Percentiles rank a stretch among this genome's conserved stretches.
These are phyloP conservation scores for Arvicola amphibius DNA, from an alignment of 2,797 vertebrate species.

Conservation along the genomic window DNA sequence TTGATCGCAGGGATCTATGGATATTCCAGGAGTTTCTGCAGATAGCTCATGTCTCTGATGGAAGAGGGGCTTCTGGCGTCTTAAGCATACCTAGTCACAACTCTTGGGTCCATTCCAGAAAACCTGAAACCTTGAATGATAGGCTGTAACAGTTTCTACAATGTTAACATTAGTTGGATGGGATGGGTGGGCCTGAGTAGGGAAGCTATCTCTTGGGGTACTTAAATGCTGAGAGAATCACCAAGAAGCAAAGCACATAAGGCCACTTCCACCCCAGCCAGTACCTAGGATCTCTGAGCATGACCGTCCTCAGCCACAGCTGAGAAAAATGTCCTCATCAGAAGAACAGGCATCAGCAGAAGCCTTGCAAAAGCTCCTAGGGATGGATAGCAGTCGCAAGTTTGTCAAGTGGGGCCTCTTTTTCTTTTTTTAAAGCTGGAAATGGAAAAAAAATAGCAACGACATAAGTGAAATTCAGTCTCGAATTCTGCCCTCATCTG, in stretches of 20 bases:
- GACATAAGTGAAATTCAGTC: constrained; percentile 6
- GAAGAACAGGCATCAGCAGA: not conserved
- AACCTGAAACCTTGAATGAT: not conserved
- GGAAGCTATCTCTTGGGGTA: not conserved
- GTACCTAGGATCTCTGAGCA: not conserved
- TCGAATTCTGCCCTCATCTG: not conserved
- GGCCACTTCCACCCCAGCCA: not conserved
- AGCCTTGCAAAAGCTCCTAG: not conserved
- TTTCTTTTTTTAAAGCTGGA: not conserved
- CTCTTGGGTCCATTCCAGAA: not conserved
- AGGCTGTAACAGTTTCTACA: not conserved
- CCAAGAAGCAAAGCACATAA: not conserved
- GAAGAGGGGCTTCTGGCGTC: not conserved
- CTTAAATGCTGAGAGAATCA: not conserved
- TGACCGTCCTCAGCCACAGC: not conserved
- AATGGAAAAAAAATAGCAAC: constrained; percentile 48
- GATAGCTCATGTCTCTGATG: not conserved
- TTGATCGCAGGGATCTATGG: not conserved
- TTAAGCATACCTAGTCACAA: not conserved
- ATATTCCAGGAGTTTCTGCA: not conserved
- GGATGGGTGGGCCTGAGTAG: not conserved
- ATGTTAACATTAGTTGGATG: not conserved
- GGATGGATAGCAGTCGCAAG: not conserved
- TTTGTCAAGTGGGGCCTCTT: not conserved
- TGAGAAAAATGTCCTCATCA: not conserved